Base-by-base conservation (phyloP, 2,797 vertebrate species). In the Characodon lateralis region DNA sequence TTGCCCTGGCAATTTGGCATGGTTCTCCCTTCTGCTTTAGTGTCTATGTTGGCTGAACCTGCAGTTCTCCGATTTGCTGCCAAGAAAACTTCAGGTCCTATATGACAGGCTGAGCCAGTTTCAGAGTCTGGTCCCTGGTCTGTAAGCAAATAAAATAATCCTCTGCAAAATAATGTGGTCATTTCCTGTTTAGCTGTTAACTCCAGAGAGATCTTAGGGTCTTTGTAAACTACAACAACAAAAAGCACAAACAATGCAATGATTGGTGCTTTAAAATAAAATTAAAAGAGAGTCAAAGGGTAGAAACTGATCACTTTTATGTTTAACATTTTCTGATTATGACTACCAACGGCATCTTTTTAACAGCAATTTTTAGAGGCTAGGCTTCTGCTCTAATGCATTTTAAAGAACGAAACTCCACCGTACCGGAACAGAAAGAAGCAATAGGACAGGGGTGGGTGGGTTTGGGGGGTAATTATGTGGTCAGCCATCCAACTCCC, bases 11-110 rank as follows among this genome's bases (percentile, higher is more conserved):
- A 96, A 96, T 96, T 96, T 97, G 96, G 96, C 97, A 92, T 94
- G 94, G 94, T 96, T 90, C 96, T 95, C 92, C 93, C 93, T 94
- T 96, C 94, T 96, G 95, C 96, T 97, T 97, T 96, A 96, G 96
- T 97, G 96, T 97, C 96, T 96, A 93, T 97, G 96, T 97, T 97
- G 97, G 96, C 96, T 96, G 96, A 97, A 97, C 96, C 96, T 94
- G 94, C 92, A 96, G 94, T 96, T 96, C 95, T 95, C 93, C 83
- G 51, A 89, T 89, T 85, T 59, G 75, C 91, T 94, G 94, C 95
- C 95, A 96, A 96, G 92, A 95, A 95, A 95, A 92, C 95, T 94
- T 96, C 93, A 95, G 94, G 93, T 94, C 89, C 92, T 93, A 93
- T 93, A 93, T 91, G 93, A 93, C 86, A 92, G 88, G 91, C 91